Percentiles rank a stretch among this genome's conserved stretches.
Conservation (phyloP, 2,888 invertebrate species). For the Diaphora mendica region DNA sequence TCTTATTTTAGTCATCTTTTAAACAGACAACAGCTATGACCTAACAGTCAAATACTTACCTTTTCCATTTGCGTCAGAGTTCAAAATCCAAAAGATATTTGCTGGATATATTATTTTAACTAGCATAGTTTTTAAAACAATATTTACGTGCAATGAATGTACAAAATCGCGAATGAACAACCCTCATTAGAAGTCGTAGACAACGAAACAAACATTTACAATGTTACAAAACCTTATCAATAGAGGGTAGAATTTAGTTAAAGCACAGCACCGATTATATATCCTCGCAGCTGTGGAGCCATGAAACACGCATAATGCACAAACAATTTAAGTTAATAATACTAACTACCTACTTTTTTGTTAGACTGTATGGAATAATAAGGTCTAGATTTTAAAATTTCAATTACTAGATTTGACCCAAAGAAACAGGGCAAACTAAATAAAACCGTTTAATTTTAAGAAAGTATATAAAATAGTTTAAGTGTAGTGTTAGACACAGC, state of each 20-base stretch:
- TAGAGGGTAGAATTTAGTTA: conserved; percentile 45
- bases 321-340: neutral
- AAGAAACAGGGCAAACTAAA: too few relatives aligned
- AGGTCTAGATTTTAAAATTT: too few relatives aligned
- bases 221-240: conserved; percentile 47
- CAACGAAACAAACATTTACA: conserved; percentile 39
- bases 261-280: conserved; percentile 51
- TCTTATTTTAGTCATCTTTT: too few relatives aligned
- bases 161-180: conserved; percentile 34
- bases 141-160: conserved; percentile 1
- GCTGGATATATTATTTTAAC: neutral
- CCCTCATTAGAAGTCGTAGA: conserved; percentile 29
- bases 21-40: neutral
- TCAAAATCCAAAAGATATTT: neutral
- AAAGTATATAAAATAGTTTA: too few relatives aligned
- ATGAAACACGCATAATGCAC: conserved; percentile 17
- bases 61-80: neutral
- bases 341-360: neutral
- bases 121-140: neutral
- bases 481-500: too few relatives aligned
- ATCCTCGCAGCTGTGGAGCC: conserved; percentile 30
- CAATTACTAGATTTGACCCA: too few relatives aligned
- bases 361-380: too few relatives aligned
- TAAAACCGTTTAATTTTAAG: too few relatives aligned
- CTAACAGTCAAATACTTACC: neutral